Conservation (phyloP, 2,797 vertebrate species). For the Sus cebifrons region DNA sequence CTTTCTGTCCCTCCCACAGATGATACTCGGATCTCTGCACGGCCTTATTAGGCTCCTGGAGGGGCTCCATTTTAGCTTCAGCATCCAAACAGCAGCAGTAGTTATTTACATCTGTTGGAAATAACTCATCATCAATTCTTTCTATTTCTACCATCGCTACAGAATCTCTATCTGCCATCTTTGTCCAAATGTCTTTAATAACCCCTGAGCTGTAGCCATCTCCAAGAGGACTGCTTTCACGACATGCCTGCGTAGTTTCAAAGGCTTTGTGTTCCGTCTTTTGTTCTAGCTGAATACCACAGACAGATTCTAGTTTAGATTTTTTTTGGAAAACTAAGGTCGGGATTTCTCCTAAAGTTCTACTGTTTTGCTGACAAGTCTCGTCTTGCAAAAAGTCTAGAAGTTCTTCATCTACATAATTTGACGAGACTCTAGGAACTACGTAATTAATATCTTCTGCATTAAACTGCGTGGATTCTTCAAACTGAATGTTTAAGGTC, state of each 20-base stretch:
- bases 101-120: conserved; percentile 93
- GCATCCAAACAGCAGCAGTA: conserved; percentile 96
- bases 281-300: conserved; percentile 97
- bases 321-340: conserved; percentile 95
- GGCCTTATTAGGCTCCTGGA: conserved; percentile 95
- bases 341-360: conserved; percentile 92
- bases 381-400: conserved; percentile 97
- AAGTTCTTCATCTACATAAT: conserved; percentile 97
- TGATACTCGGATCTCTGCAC: conserved; percentile 98
- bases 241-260: conserved; percentile 92
- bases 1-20: conserved; percentile 97
- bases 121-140: conserved; percentile 92
- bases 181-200: conserved; percentile 99
- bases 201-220: conserved; percentile 99
- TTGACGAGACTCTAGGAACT: conserved; percentile 95
- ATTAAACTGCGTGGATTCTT: conserved; percentile 95
- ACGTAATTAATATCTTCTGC: conserved; percentile 95
- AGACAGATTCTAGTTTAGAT: conserved; percentile 99
- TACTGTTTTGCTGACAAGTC: conserved; percentile 93
- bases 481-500: conserved; percentile 94
- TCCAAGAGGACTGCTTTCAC: conserved; percentile 93
- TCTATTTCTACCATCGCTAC: conserved; percentile 91
- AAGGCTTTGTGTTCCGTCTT: conserved; percentile 95
- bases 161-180: conserved; percentile 93
- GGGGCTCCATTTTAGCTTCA: conserved; percentile 92